A percentile compares a stretch with the other conserved stretches of the same genome.
These are phyloP conservation scores for Cremastinae sp. DNA, from an alignment of 2,888 invertebrate species.

Conservation along the genomic window DNA sequence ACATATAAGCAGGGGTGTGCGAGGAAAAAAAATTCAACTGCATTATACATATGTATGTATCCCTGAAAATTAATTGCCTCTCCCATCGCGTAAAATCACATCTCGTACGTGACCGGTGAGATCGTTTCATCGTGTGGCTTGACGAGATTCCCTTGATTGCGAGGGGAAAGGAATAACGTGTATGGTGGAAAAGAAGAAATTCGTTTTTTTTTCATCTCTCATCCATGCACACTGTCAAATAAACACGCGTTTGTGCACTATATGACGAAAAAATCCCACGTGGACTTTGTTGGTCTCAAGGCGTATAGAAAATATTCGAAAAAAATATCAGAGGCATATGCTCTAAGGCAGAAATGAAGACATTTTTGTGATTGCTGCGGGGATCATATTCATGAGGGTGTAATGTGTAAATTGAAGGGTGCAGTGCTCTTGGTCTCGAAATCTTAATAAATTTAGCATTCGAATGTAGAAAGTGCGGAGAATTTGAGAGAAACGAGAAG, in stretches of 20 bases:
- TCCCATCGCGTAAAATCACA: constrained; percentile 49
- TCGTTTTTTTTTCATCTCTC: too few relatives aligned
- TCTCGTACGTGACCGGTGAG: constrained; percentile 58
- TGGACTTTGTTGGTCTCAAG: too few relatives aligned
- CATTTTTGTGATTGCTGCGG: too few relatives aligned
- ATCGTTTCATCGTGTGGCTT: constrained; percentile 34
- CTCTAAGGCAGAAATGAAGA: too few relatives aligned
- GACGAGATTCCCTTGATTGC: constrained; percentile 42
- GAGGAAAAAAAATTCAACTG: constrained; percentile 15
- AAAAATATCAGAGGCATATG: too few relatives aligned
- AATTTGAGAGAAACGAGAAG: constrained; percentile 20
- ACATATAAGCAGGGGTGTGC: constrained; percentile 7
- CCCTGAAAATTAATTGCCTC: constrained; percentile 16
- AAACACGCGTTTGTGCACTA: too few relatives aligned
- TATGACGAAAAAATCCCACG: too few relatives aligned
- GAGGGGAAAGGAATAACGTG: background rate
- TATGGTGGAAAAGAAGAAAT: too few relatives aligned
- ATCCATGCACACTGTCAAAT: too few relatives aligned
- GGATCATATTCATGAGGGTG: too few relatives aligned
- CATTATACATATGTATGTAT: constrained; percentile 24
- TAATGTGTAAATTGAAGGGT: too few relatives aligned
- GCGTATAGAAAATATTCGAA: too few relatives aligned
- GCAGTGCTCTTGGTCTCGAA: constrained; percentile 22
- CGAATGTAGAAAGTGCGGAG: constrained; percentile 48
- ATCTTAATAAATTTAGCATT: constrained; percentile 51